phyloP scores from a whole-genome alignment of 92 coral and sea anemone genomes.

The Pocillopora grandis region DNA sequence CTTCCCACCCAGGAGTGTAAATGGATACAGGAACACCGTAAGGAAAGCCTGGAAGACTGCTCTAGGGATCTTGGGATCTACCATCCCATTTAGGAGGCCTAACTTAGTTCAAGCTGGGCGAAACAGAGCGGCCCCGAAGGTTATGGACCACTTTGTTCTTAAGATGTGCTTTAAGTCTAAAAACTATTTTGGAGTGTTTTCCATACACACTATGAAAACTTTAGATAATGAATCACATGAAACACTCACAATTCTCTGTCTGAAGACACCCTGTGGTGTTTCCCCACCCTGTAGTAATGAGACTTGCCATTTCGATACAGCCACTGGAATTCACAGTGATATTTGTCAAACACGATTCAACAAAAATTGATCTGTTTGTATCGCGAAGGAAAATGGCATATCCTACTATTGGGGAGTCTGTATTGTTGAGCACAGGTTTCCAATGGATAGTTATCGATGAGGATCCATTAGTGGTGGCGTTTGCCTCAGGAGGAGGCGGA shows the following conservation, averaged over 20 bases:
- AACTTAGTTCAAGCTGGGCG: no score
- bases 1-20: no score
- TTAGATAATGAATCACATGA: background rate
- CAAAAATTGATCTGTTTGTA: background rate
- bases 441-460: constrained; percentile 8
- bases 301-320: constrained; percentile 21
- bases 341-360: constrained; percentile 1
- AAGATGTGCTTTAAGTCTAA: no score
- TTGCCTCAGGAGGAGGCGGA: constrained; percentile 19
- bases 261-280: constrained; percentile 21
- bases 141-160: no score
- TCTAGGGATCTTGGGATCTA: no score
- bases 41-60: no score
- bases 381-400: constrained; percentile 7
- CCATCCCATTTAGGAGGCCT: no score
- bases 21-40: no score
- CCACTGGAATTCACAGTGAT: background rate
- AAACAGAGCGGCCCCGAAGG: no score
- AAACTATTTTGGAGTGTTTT: no score
- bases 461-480: background rate
- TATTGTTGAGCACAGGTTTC: background rate
- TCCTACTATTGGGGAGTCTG: constrained; percentile 17
- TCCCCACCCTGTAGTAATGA: constrained; percentile 8
- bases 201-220: no score
- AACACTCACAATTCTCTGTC: constrained; percentile 4